These are phyloP conservation scores for Hymenopus coronatus DNA, from an alignment of 2,888 invertebrate genomes.

Conservation along the genomic window DNA sequence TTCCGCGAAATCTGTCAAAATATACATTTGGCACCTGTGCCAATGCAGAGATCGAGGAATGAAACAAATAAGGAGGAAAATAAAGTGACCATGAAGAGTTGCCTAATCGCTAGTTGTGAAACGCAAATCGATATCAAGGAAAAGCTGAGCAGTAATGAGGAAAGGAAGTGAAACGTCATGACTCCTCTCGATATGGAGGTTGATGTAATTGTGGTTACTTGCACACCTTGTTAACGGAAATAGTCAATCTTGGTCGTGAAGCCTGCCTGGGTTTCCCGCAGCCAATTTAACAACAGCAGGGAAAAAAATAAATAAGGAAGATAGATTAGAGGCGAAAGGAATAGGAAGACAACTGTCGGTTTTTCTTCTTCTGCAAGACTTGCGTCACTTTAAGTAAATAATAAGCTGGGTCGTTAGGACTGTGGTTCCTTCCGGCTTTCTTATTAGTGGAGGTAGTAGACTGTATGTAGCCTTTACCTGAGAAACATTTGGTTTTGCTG, in stretches of 20 bases:
- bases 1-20: too few species aligned
- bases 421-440: not conserved
- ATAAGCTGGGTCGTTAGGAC: not conserved
- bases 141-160: not conserved
- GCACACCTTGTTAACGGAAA: constrained; percentile 8
- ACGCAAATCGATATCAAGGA: not conserved
- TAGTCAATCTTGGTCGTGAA: constrained; percentile 4
- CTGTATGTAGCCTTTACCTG: not conserved
- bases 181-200: not conserved
- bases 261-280: not conserved
- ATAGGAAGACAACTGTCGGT: not conserved
- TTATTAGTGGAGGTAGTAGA: not conserved
- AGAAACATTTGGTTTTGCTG: not conserved
- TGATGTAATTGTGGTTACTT: not conserved
- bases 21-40: too few species aligned
- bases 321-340: not conserved
- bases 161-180: not conserved
- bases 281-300: not conserved
- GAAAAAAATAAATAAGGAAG: not conserved
- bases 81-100: too few species aligned
- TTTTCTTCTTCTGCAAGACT: not conserved
- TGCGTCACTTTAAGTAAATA: not conserved
- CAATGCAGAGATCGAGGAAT: too few species aligned
- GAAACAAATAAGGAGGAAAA: too few species aligned
- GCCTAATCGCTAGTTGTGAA: not conserved